Evolutionary conservation across 2,113 vertebrate genomes (phyloP), one percentile per base, ranked within the genome.

Genomic region (Coracopsis vasa): DNA sequence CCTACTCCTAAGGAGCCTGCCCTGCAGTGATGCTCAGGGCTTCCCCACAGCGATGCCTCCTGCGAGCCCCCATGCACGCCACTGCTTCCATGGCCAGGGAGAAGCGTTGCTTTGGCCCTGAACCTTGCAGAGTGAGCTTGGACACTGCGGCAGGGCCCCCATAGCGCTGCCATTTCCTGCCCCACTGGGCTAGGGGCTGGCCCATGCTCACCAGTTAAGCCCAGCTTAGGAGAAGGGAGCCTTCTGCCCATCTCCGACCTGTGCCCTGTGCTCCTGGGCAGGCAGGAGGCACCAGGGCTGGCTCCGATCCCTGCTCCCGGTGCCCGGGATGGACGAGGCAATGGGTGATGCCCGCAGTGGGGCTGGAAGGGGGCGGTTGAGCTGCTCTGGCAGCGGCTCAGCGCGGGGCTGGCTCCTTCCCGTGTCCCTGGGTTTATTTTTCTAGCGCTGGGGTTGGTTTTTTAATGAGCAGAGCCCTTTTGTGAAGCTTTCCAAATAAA

Each of bases 401-500:
- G 20, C 74, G 75, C 48, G 2, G 72, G 41, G 64, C 0, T 25
- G 95, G 80, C 81, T 86, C 48, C 21, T 58, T 81, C 60, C 1
- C 13, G 16, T 47, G n/a, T 70, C 80, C 15, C 51, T 48, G 90
- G 87, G 85, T 77, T 94, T 94, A 91, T 96, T 95, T 96, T 96
- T 97, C 88, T 94, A 93, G 92, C 77, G 70, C 75, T 6, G 73
- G 92, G 85, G 71, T n/a, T 86, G 82, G 94, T 90, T 96, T 95
- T 96, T 93, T 90, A 92, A 95, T 92, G 83, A 23, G 96, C 91
- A 80, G 58, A 91, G 80, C 75, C 90, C 75, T 96, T 96, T 94
- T 96, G 88, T 92, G 94, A 86, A 92, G 95, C 96, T 97, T 97
- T 97, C 95, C 96, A 97, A 97, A 97, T 97, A 97, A 97, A 97